Percentiles rank a stretch among this genome's conserved stretches.
These are phyloP conservation scores for Euclidia mi DNA, from an alignment of 2,888 invertebrate genomes.

Conservation along the genomic window DNA sequence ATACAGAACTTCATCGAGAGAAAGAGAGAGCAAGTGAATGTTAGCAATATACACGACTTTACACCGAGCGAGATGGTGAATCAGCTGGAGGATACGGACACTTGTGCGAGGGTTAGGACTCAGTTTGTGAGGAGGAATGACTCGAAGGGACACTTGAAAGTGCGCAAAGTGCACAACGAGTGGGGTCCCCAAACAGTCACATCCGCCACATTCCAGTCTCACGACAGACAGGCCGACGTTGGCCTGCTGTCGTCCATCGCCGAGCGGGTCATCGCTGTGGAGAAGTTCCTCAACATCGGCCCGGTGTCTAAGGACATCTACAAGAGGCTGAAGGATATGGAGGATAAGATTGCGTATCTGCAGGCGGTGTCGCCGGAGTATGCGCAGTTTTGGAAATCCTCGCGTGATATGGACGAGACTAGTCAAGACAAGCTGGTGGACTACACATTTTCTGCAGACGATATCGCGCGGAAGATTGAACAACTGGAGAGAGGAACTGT, in stretches of 20 bases:
- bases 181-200: conserved; percentile 91
- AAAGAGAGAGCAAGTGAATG: conserved; percentile 93
- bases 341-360: conserved; percentile 93
- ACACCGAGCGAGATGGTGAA: conserved; percentile 77
- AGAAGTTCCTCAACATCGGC: conserved; percentile 90
- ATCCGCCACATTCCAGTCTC: conserved; percentile 50
- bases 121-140: conserved; percentile 92
- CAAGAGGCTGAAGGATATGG: conserved; percentile 92
- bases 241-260: conserved; percentile 91
- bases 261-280: conserved; percentile 92
- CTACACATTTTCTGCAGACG: conserved; percentile 79
- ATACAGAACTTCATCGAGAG: conserved; percentile 93
- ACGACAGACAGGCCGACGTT: conserved; percentile 29
- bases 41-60: conserved; percentile 94
- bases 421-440: conserved; percentile 67
- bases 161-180: conserved; percentile 92
- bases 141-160: conserved; percentile 95
- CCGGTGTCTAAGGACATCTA: conserved; percentile 92
- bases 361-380: conserved; percentile 96
- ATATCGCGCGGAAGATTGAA: conserved; percentile 81
- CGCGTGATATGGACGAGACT: conserved; percentile 48
- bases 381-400: conserved; percentile 89
- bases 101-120: conserved; percentile 94
- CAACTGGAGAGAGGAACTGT: conserved; percentile 65
- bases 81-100: conserved; percentile 82